Evolutionary conservation across 2,113 vertebrate genomes (phyloP).

Genomic region (Corythornis madagascariensis): DNA sequence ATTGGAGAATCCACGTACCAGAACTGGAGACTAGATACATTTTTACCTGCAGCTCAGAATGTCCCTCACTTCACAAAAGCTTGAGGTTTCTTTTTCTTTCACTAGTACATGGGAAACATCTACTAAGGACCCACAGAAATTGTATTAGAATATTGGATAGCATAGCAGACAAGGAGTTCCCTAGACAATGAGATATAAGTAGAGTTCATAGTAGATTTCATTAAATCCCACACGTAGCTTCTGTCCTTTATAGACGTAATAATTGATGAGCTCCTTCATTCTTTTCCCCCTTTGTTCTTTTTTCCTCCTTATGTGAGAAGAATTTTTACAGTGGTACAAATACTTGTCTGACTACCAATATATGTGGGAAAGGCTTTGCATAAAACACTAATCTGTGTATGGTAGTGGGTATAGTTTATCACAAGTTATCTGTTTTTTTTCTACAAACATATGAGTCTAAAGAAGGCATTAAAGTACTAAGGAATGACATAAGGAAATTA

Average conservation of each 20-base stretch:
- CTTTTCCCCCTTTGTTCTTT: background rate
- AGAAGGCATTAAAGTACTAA: slow-evolving; percentile 43
- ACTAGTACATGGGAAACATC: background rate
- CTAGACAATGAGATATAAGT: background rate
- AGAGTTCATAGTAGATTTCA: background rate
- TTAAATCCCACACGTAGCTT: background rate
- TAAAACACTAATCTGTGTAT: background rate
- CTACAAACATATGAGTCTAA: slow-evolving; percentile 57
- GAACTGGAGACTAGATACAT: background rate
- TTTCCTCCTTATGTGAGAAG: background rate
- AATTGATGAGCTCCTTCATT: background rate
- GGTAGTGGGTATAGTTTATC: background rate
- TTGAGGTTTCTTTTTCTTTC: background rate
- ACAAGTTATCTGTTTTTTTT: slow-evolving; percentile 81
- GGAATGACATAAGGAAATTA: slow-evolving; percentile 77
- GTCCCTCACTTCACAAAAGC: background rate
- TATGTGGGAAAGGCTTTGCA: background rate
- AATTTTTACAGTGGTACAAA: background rate
- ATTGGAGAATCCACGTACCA: background rate
- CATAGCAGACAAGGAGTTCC: background rate
- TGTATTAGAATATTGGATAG: background rate
- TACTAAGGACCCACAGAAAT: background rate
- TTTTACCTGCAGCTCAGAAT: background rate
- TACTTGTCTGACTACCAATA: background rate
- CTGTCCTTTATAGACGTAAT: background rate